Conservation (phyloP, 2,888 invertebrate species). For the Mythimna pallens region DNA sequence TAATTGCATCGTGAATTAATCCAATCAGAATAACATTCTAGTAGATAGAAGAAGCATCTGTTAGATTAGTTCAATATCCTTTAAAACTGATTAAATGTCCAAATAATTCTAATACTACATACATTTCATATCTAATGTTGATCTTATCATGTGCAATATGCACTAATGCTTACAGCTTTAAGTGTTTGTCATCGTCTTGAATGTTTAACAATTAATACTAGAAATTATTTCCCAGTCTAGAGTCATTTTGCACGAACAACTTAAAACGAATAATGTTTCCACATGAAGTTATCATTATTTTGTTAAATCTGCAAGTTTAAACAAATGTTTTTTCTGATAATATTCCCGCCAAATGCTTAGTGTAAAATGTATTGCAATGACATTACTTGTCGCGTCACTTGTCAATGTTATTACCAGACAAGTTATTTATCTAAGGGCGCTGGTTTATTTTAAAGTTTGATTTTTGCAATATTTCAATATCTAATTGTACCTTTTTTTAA, state of each 20-base stretch:
- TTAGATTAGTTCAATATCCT: not conserved
- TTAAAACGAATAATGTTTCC: not conserved
- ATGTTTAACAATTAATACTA: conserved; percentile 31
- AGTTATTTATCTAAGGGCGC: too few species aligned
- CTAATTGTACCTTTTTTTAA: not conserved
- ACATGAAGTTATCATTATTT: not conserved
- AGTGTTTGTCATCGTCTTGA: conserved; percentile 58
- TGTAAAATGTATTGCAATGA: too few species aligned
- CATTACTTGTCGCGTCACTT: too few species aligned
- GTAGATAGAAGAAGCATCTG: not conserved
- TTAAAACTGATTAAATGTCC: not conserved
- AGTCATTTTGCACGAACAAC: conserved; percentile 6
- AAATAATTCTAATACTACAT: conserved; percentile 35
- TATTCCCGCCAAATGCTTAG: too few species aligned
- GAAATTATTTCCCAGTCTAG: not conserved
- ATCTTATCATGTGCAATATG: conserved; percentile 61
- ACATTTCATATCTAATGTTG: conserved; percentile 45
- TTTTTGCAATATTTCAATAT: not conserved
- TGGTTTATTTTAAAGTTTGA: too few species aligned
- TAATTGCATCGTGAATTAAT: conserved; percentile 23
- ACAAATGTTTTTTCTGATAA: too few species aligned
- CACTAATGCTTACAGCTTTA: conserved; percentile 78
- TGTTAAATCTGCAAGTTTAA: too few species aligned
- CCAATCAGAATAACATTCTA: not conserved
- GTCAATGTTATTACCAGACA: too few species aligned